Evolutionary conservation across 2,797 vertebrate species (phyloP).

Genomic region (Garrulus glandarius): DNA sequence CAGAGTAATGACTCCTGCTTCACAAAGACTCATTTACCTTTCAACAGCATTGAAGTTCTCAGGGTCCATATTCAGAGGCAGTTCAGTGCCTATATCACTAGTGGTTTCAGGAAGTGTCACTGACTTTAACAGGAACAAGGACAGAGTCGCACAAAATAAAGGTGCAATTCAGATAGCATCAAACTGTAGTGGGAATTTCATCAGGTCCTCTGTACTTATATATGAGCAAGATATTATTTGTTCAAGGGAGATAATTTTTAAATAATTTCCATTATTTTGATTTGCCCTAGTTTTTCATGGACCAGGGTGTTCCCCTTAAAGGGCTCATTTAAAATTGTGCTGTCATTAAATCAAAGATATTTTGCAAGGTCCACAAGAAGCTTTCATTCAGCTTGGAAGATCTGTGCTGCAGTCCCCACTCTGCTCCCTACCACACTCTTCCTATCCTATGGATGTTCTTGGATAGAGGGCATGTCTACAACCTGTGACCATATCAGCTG

Average conservation of each 20-base stretch:
- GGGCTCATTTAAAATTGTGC: neutral
- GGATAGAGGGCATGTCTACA: neutral
- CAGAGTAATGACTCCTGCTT: neutral
- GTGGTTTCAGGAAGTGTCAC: neutral
- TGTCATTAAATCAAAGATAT: neutral
- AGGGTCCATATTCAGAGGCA: neutral
- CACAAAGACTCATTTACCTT: neutral
- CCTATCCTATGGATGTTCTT: neutral
- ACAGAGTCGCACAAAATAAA: neutral
- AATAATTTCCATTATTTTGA: neutral
- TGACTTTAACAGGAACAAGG: neutral
- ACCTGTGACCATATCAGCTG: neutral
- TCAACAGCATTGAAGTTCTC: neutral
- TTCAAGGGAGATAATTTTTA: neutral
- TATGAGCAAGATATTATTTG: neutral
- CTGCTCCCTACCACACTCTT: rapidly evolving
- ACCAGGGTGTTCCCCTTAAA: neutral
- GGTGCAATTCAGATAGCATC: neutral
- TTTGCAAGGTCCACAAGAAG: neutral
- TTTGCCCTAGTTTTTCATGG: neutral
- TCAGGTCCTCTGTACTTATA: neutral
- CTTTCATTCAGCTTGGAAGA: neutral
- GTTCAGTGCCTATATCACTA: neutral
- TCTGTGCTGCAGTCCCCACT: neutral
- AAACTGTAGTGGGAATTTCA: neutral